phyloP scores from a whole-genome alignment of 37 sponge, comb jelly and placozoan species.

The Aphrocallistes beatrix region DNA sequence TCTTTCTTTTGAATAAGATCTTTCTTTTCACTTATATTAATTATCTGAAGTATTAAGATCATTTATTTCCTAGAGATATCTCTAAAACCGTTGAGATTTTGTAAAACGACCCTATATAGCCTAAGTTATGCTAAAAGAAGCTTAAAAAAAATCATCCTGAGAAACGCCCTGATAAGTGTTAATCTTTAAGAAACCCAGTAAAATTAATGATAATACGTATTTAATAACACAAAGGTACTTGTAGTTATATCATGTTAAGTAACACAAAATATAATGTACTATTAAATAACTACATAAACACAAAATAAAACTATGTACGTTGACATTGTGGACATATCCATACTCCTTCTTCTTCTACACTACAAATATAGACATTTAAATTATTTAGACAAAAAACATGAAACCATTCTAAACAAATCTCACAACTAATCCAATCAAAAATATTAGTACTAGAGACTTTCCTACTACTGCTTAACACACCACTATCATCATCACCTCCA shows the following conservation, averaged over 20 bases:
- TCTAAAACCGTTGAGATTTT: background rate
- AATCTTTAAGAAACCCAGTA: background rate
- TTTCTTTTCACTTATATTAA: background rate
- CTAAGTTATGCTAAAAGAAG: background rate
- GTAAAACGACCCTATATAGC: background rate
- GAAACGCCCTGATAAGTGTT: background rate
- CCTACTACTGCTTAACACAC: background rate
- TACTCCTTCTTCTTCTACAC: background rate
- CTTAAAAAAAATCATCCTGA: background rate
- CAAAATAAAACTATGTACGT: background rate
- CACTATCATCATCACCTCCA: background rate
- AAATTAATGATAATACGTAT: background rate
- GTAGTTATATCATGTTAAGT: no score
- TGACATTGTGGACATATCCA: background rate
- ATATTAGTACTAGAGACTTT: background rate
- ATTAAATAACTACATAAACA: no score
- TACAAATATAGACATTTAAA: background rate
- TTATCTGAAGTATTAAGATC: background rate
- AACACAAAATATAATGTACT: no score
- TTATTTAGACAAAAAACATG: background rate
- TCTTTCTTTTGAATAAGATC: background rate
- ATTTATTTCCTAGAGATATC: background rate
- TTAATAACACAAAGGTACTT: background rate
- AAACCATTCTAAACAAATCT: background rate
- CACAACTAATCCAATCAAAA: background rate